Evolutionary conservation across 2,888 invertebrate species (phyloP).

Genomic region (Tiphia femorata): DNA sequence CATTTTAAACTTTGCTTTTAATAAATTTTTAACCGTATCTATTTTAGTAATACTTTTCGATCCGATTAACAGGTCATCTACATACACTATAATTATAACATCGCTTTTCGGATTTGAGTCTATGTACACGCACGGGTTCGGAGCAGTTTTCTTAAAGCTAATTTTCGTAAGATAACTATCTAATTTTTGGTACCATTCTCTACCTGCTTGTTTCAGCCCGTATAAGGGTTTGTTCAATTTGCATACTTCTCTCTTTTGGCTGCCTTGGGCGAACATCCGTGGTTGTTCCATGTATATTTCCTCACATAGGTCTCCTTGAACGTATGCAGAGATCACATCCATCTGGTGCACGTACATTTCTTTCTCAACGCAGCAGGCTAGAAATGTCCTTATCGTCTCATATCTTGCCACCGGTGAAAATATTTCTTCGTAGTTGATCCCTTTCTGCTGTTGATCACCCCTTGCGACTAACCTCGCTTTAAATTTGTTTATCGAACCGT

Average conservation of each 20-base stretch:
- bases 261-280: constrained; percentile 33
- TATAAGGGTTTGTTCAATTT: constrained; percentile 31
- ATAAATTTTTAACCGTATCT: constrained; percentile 17
- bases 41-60: constrained; percentile 19
- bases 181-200: constrained; percentile 26
- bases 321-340: constrained; percentile 35
- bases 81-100: constrained; percentile 21
- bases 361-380: constrained; percentile 30
- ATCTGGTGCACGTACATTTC: constrained; percentile 42
- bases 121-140: constrained; percentile 34
- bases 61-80: constrained; percentile 30
- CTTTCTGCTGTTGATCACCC: constrained; percentile 29
- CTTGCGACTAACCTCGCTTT: constrained; percentile 43
- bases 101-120: neutral
- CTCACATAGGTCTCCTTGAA: constrained; percentile 33
- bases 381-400: constrained; percentile 35
- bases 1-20: constrained; percentile 28
- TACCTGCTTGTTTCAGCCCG: constrained; percentile 34
- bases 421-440: constrained; percentile 37
- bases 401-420: constrained; percentile 41
- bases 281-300: too few relatives aligned
- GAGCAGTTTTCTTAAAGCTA: constrained; percentile 14
- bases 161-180: constrained; percentile 10
- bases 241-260: constrained; percentile 36
- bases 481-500: constrained; percentile 25